These are phyloP conservation scores for Nemotelus pantherinus DNA, from an alignment of 2,888 invertebrate genomes.

Conservation along the genomic window DNA sequence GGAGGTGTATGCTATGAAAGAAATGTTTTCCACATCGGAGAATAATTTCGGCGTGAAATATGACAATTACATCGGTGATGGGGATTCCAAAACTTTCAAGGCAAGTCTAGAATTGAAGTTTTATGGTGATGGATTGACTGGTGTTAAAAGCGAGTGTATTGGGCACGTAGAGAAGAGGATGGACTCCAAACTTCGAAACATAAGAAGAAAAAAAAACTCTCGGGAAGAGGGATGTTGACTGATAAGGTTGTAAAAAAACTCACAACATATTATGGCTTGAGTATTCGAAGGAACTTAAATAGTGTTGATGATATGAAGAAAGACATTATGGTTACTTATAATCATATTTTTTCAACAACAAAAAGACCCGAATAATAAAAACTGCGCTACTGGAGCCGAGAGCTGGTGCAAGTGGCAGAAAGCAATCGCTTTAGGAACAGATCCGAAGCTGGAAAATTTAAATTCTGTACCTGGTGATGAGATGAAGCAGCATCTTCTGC, in stretches of 20 bases:
- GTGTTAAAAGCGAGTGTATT: background rate
- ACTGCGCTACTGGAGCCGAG: conserved; percentile 52
- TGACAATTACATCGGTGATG: too few relatives aligned
- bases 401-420: conserved; percentile 53
- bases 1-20: background rate
- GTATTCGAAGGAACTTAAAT: background rate
- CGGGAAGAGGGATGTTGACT: background rate
- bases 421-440: background rate
- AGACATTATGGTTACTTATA: conserved; percentile 23
- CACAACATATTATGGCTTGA: conserved; percentile 12
- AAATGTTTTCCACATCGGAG: too few relatives aligned
- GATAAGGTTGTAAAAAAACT: conserved; percentile 12
- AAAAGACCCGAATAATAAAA: conserved; percentile 46
- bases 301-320: conserved; percentile 17
- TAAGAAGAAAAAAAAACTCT: conserved; percentile 13
- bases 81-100: too few relatives aligned
- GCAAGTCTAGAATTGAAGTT: background rate
- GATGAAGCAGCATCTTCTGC: conserved; percentile 17
- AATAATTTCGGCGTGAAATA: too few relatives aligned
- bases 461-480: background rate
- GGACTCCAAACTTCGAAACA: conserved; percentile 4
- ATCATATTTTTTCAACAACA: conserved; percentile 22
- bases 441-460: background rate
- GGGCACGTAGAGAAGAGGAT: background rate
- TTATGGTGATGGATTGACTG: background rate